Evolutionary conservation across 2,888 invertebrate genomes (phyloP).

Genomic region (Lycocerus yunnanus): DNA sequence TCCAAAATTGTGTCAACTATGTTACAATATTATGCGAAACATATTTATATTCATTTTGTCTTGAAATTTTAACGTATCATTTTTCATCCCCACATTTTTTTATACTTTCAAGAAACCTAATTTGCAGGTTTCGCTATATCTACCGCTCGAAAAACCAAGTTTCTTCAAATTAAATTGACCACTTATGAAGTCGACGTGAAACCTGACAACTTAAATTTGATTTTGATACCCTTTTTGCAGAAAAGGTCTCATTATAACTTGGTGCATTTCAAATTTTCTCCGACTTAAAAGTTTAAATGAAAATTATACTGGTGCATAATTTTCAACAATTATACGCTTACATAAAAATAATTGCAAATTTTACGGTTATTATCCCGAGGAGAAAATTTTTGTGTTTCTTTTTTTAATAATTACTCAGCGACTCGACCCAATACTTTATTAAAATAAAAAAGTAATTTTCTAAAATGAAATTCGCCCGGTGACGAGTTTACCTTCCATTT

Average conservation of each 20-base stretch:
- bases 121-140: neutral
- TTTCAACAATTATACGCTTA: neutral
- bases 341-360: neutral
- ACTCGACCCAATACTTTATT: neutral
- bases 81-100: neutral
- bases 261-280: neutral
- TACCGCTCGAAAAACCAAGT: neutral
- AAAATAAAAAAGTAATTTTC: neutral
- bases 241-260: neutral
- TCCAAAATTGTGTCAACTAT: neutral
- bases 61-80: neutral
- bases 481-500: neutral
- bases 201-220: neutral
- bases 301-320: neutral
- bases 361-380: neutral
- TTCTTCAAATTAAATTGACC: neutral
- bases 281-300: neutral
- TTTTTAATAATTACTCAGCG: neutral
- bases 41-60: neutral
- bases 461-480: neutral
- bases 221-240: neutral
- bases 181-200: neutral
- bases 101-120: neutral
- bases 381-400: neutral
- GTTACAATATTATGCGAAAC: neutral